Base-by-base conservation (phyloP, 2,797 vertebrate species). In the Gymnothorax reevesii region DNA sequence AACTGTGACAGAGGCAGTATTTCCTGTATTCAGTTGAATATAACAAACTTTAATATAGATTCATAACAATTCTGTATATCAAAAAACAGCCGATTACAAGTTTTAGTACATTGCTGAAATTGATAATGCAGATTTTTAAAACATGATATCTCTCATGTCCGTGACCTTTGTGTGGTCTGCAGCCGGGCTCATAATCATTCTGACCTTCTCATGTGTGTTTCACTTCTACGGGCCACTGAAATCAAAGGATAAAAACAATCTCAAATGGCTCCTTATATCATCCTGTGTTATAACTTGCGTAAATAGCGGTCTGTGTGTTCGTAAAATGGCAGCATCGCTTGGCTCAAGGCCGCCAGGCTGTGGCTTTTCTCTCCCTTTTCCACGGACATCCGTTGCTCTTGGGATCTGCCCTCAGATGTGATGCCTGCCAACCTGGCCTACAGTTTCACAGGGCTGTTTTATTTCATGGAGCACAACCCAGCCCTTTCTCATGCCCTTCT, bases 391-490 rank as follows among this genome's bases (percentile, higher is more conserved):
- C 22, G 60, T 57, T 33, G 10, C 17, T 71, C 27, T 52, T 12
- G 20, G 17, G 62, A 27, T 82, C 55, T 33, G 64, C 17, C 52
- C 60, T 27, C 69, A 42, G 57, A 25, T 54, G 54, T 83, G 10
- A n/a, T 22, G 17, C 10, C 33, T 33, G 82, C 15, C 62, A 62
- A 42, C 33, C 52, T 7, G 10, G 17, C 49, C 66, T 17, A 15
- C 55, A 12, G 25, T 57, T 83, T 86, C 82, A 80, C 64, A 66
- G 54, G 52, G 83, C 83, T 83, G 64, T 88, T 62, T 79, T 79
- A 8, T 42, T 79, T 84, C 10, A 80, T 55, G 27, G 52, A 73
- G 62, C 25, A 27, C 20, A 20, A 49, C 17, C 4, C 57, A 22
- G 42, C 49, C 42, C n/a, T 64, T 54, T 89, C 73, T 59, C 64